Evolutionary conservation across 2,113 vertebrate genomes (phyloP).

Genomic region (Gymnorhina tibicen): DNA sequence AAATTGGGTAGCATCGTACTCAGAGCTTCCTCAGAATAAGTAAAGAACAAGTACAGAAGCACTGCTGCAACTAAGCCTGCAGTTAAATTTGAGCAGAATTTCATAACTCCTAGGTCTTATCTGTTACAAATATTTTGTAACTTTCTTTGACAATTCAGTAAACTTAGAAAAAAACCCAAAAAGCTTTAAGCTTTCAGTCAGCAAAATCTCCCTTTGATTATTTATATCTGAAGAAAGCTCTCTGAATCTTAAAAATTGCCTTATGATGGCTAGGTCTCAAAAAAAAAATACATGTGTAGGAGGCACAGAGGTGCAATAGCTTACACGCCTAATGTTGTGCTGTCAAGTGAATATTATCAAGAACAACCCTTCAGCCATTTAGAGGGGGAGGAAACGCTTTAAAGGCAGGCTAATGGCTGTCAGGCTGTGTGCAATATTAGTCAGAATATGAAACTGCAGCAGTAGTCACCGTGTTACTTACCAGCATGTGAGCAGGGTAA

Average conservation of each 20-base stretch:
- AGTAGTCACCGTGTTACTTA: background rate
- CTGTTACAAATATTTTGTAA: background rate
- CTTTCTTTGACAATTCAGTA: background rate
- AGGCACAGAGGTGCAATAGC: background rate
- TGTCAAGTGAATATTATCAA: conserved; percentile 27
- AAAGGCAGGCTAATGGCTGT: conserved; percentile 13
- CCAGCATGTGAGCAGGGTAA: background rate
- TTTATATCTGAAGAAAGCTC: background rate
- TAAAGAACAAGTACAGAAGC: background rate
- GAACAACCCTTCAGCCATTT: conserved; percentile 13
- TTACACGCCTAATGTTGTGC: background rate
- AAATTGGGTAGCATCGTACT: background rate
- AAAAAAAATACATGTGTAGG: background rate
- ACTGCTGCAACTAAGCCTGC: background rate
- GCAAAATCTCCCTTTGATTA: background rate
- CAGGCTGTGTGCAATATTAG: background rate
- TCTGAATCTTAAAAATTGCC: conserved; percentile 14
- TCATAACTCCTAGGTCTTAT: background rate
- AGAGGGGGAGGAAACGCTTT: background rate
- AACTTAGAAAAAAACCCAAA: background rate
- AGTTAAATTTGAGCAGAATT: background rate
- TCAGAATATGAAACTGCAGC: background rate
- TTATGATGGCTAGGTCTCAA: background rate
- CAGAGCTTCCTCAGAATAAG: background rate
- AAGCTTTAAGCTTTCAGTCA: background rate